Evolutionary conservation across 2,797 vertebrate species (phyloP).

Genomic region (Molossus alvarezi): DNA sequence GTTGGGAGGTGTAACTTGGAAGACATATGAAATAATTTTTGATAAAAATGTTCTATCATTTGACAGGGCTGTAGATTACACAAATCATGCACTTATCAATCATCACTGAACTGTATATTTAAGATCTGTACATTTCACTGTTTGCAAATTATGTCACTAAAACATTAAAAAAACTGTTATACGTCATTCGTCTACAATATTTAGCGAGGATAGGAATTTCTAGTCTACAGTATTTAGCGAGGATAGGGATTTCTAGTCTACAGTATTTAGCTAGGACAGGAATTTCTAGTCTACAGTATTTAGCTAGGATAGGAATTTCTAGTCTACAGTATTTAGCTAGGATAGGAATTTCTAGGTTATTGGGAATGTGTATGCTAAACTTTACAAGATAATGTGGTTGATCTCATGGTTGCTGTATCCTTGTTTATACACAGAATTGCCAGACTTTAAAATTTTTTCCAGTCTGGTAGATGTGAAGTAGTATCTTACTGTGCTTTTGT

Average conservation of each 20-base stretch:
- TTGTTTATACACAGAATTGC: background rate
- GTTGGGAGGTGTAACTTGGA: background rate
- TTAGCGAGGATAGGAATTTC: background rate
- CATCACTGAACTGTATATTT: background rate
- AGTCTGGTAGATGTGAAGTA: background rate
- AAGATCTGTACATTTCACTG: background rate
- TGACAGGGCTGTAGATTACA: background rate
- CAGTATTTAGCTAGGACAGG: background rate
- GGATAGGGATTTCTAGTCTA: too few species aligned
- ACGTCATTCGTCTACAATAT: background rate
- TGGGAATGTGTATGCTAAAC: background rate
- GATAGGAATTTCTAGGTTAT: background rate
- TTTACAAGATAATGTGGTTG: background rate
- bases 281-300: slow-evolving; percentile 24
- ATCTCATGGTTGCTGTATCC: background rate
- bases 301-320: background rate
- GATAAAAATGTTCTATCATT: slow-evolving; percentile 3
- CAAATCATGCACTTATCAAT: background rate
- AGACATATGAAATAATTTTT: slow-evolving; percentile 45
- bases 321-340: background rate
- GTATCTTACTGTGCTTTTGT: background rate
- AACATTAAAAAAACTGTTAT: background rate
- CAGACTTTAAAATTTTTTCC: background rate
- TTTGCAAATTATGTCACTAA: background rate
- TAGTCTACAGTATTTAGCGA: too few species aligned